These are phyloP conservation scores for Camptogramma bilineatum DNA, from an alignment of 2,888 invertebrate genomes.

Conservation along the genomic window DNA sequence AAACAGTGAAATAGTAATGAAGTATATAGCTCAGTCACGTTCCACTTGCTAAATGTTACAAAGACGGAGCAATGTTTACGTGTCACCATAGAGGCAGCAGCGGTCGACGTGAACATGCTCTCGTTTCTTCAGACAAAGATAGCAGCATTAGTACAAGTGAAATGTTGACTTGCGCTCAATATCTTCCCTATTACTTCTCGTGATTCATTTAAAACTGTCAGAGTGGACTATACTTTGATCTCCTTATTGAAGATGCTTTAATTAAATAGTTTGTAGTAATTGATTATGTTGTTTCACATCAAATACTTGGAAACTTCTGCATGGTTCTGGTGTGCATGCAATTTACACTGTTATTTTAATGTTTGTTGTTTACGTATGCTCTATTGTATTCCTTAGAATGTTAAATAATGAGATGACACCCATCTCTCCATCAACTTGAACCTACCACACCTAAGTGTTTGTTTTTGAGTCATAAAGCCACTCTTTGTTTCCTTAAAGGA, in stretches of 20 bases:
- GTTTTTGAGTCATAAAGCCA: not conserved
- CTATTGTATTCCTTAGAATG: too few relatives aligned
- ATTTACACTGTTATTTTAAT: too few relatives aligned
- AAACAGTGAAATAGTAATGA: slow-evolving; percentile 18
- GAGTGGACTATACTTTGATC: not conserved
- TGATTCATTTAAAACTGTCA: not conserved
- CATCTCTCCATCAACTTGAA: not conserved
- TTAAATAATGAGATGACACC: too few relatives aligned
- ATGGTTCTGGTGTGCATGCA: too few relatives aligned
- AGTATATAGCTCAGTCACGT: slow-evolving; percentile 54
- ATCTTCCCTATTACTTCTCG: slow-evolving; percentile 20
- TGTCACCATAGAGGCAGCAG: slow-evolving; percentile 51
- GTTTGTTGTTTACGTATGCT: too few relatives aligned
- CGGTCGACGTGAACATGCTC: slow-evolving; percentile 49
- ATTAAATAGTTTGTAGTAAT: too few relatives aligned
- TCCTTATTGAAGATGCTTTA: too few relatives aligned
- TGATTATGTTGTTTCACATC: too few relatives aligned
- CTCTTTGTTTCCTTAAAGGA: not conserved
- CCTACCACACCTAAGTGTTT: too few relatives aligned
- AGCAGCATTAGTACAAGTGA: slow-evolving; percentile 3
- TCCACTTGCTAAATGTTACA: slow-evolving; percentile 74
- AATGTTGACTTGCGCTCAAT: slow-evolving; percentile 11
- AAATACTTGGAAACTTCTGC: too few relatives aligned
- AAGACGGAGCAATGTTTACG: slow-evolving; percentile 64
- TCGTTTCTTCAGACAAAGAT: slow-evolving; percentile 32